Evolutionary conservation across 2,113 vertebrate species (phyloP).

Genomic region (Psammodynastes pulverulentus): DNA sequence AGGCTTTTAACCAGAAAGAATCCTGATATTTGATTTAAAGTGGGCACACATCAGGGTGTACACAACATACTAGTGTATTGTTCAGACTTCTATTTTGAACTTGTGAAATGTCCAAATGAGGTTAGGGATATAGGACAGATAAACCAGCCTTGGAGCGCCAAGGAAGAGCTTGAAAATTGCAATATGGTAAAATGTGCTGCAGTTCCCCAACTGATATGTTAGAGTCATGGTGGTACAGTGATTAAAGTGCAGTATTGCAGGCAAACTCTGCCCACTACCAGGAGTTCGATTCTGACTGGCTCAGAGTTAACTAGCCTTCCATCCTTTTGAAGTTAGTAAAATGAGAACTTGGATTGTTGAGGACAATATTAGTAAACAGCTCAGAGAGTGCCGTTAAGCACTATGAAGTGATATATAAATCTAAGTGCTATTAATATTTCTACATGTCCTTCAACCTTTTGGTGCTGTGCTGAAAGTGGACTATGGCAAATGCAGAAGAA

Average conservation of each 20-base stretch:
- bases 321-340: background rate
- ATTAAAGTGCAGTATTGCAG: background rate
- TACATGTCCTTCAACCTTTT: background rate
- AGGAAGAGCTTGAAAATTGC: background rate
- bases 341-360: background rate
- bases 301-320: background rate
- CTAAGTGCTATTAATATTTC: background rate
- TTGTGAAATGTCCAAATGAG: background rate
- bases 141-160: background rate
- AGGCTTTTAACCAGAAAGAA: background rate
- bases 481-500: background rate
- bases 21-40: background rate
- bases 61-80: background rate
- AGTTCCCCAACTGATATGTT: background rate
- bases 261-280: background rate
- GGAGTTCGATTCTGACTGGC: background rate
- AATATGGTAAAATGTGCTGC: background rate
- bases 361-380: background rate
- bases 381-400: background rate
- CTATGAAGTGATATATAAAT: background rate
- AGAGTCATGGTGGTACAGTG: background rate
- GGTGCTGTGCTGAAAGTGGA: background rate
- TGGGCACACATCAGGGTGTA: background rate
- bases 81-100: background rate
- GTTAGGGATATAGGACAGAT: background rate